Percentiles rank a stretch among this genome's conserved stretches.
These are phyloP conservation scores for Pogonocichla stellata DNA, from an alignment of 2,113 vertebrate genomes.

Conservation along the genomic window DNA sequence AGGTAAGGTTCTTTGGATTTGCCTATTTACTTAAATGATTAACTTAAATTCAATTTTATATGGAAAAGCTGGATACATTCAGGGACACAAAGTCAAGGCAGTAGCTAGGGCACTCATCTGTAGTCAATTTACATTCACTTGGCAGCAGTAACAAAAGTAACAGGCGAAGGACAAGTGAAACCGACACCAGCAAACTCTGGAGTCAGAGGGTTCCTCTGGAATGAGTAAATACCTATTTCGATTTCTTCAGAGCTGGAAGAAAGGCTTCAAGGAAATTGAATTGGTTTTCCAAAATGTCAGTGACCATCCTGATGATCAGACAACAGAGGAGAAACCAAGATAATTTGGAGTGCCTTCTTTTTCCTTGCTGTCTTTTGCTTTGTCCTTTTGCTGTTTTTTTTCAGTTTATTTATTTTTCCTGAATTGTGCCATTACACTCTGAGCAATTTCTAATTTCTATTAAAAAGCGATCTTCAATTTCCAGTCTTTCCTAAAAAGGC, in stretches of 20 bases:
- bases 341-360: not conserved
- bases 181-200: not conserved
- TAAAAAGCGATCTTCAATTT: not conserved
- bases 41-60: not conserved
- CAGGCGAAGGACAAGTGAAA: not conserved
- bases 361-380: not conserved
- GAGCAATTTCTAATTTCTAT: not conserved
- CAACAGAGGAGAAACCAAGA: not conserved
- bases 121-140: not conserved
- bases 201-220: not conserved
- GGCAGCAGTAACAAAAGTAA: not conserved
- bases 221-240: not conserved
- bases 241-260: not conserved
- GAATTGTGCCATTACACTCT: not conserved
- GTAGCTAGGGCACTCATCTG: not conserved
- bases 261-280: not conserved
- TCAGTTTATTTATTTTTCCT: not conserved
- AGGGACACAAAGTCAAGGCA: not conserved
- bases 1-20: not conserved
- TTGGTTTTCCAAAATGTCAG: not conserved
- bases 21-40: not conserved
- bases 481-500: not conserved
- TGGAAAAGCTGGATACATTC: not conserved
- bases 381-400: not conserved
- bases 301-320: not conserved